Conservation (phyloP, 2,888 invertebrate genomes). For the Mesochorus sp. region DNA sequence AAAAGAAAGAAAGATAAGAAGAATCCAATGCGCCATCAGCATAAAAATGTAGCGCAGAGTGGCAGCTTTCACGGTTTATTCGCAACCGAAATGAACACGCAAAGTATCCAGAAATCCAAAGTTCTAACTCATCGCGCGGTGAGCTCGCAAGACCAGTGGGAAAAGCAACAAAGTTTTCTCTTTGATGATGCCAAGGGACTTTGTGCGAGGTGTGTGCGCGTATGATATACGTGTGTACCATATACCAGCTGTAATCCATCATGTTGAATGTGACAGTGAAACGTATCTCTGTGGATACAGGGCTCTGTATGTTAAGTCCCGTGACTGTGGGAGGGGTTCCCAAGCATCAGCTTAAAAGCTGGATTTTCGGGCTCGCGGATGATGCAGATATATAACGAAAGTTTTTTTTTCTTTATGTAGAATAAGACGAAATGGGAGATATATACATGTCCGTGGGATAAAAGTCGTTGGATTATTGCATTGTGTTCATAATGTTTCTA, state of each 20-base stretch:
- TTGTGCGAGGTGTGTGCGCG: background rate
- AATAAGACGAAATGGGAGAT: too few relatives aligned
- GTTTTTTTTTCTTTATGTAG: too few relatives aligned
- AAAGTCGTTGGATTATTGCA: too few relatives aligned
- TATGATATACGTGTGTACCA: background rate
- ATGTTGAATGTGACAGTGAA: slow-evolving; percentile 42
- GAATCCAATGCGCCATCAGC: background rate
- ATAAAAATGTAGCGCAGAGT: background rate
- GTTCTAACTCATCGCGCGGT: background rate
- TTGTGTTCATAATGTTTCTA: too few relatives aligned
- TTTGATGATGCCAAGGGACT: slow-evolving; percentile 45
- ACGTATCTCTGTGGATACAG: slow-evolving; percentile 11
- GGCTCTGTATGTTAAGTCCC: background rate
- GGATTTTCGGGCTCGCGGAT: slow-evolving; percentile 28
- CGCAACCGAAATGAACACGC: slow-evolving; percentile 3
- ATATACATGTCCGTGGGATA: too few relatives aligned
- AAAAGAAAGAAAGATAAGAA: background rate
- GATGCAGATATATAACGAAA: too few relatives aligned
- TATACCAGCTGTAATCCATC: slow-evolving; percentile 51
- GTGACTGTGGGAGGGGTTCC: slow-evolving; percentile 29
- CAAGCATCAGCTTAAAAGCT: slow-evolving; percentile 20
- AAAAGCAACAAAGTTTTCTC: slow-evolving; percentile 40
- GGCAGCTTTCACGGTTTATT: background rate
- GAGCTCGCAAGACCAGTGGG: background rate
- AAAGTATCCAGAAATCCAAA: slow-evolving; percentile 2